phyloP scores from a whole-genome alignment of 64 coral and sea anemone species.

The Stylophora pistillata region DNA sequence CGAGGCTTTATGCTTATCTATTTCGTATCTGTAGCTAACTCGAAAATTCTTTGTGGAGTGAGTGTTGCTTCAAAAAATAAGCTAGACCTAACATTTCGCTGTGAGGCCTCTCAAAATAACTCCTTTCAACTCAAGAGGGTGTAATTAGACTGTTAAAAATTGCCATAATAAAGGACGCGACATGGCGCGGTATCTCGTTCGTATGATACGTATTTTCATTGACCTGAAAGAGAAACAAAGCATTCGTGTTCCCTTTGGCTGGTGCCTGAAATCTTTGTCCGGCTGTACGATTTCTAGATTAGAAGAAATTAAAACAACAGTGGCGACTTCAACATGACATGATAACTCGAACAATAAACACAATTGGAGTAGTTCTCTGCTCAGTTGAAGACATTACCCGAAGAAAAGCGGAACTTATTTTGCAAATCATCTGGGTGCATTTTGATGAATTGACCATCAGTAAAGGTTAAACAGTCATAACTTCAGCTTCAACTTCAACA shows the following conservation, averaged over 20 bases:
- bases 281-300: background rate
- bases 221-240: slow-evolving; percentile 5
- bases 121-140: background rate
- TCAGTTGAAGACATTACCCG: background rate
- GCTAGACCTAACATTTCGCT: background rate
- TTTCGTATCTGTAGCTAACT: background rate
- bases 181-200: background rate
- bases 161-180: background rate
- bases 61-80: slow-evolving; percentile 6
- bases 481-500: background rate
- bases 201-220: background rate
- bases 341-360: background rate
- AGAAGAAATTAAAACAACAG: background rate
- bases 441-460: background rate
- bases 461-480: background rate
- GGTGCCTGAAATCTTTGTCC: background rate
- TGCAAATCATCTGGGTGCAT: background rate
- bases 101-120: background rate
- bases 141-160: slow-evolving; percentile 23
- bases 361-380: background rate
- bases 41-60: slow-evolving; percentile 5
- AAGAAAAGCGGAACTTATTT: background rate
- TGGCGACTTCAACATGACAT: background rate
- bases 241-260: background rate
- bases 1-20: slow-evolving; percentile 7